These are phyloP conservation scores for Steromphala cineraria DNA, from an alignment of 2,888 invertebrate species.

Conservation along the genomic window DNA sequence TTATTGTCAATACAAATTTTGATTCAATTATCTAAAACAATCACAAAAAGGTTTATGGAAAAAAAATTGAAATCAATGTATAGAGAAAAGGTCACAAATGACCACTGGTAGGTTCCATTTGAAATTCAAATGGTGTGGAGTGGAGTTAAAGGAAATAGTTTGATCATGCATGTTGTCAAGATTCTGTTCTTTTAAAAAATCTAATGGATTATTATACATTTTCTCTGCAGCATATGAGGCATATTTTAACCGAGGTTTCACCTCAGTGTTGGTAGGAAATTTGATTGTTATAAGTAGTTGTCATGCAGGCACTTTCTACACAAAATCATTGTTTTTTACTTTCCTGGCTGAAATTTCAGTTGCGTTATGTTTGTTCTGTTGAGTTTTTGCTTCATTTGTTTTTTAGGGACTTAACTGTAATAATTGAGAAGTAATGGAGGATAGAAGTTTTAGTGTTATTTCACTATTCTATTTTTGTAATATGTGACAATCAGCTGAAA, in stretches of 20 bases:
- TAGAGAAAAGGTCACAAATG: too few relatives aligned
- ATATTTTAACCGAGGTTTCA: conserved; percentile 47
- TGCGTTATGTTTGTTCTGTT: not conserved
- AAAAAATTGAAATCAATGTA: too few relatives aligned
- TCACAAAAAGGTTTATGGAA: too few relatives aligned
- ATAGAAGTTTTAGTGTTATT: too few relatives aligned
- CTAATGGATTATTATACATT: not conserved
- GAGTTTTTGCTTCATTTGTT: not conserved
- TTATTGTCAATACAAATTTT: too few relatives aligned
- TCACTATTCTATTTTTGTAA: not conserved
- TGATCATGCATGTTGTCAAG: too few relatives aligned
- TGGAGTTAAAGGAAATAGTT: too few relatives aligned
- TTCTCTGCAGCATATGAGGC: conserved; percentile 44
- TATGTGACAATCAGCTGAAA: not conserved
- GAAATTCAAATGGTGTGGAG: not conserved
- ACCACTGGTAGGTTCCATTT: not conserved
- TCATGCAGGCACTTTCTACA: not conserved
- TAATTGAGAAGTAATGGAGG: too few relatives aligned
- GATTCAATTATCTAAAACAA: too few relatives aligned
- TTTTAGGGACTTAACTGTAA: too few relatives aligned
- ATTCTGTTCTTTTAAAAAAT: too few relatives aligned
- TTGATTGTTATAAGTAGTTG: not conserved
- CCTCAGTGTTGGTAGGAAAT: conserved; percentile 12
- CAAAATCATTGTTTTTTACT: not conserved
- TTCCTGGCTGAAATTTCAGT: not conserved